Percentiles rank a stretch among this genome's conserved stretches.
Evolutionary conservation across 2,888 invertebrate species (phyloP).

Genomic region (Hirtodrosophila histrioides): DNA sequence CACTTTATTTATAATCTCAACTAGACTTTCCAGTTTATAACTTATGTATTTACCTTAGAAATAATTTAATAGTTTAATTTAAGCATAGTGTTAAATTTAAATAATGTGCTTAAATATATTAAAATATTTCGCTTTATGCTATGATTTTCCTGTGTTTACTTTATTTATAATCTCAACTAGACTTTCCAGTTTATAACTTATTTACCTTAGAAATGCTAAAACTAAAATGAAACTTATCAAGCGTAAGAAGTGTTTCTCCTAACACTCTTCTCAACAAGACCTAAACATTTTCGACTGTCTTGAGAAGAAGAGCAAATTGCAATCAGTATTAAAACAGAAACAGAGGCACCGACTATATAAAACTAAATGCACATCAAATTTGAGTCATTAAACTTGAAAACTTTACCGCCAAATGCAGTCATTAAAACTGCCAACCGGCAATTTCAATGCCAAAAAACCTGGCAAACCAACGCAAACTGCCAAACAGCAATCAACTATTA

Average conservation of each 20-base stretch:
- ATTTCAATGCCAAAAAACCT: slow-evolving; percentile 49
- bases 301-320: background rate
- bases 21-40: too few species aligned
- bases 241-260: background rate
- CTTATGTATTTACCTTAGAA: too few species aligned
- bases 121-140: too few species aligned
- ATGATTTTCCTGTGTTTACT: too few species aligned
- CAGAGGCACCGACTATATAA: slow-evolving; percentile 21
- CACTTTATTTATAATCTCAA: too few species aligned
- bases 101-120: too few species aligned
- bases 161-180: too few species aligned
- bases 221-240: too few species aligned
- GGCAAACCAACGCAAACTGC: slow-evolving; percentile 32
- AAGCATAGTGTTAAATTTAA: too few species aligned
- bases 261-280: background rate
- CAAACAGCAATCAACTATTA: slow-evolving; percentile 70
- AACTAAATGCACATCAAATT: slow-evolving; percentile 74
- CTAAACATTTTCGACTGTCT: background rate
- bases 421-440: slow-evolving; percentile 52
- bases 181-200: too few species aligned
- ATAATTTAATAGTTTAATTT: too few species aligned
- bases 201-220: too few species aligned
- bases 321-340: background rate
- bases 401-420: slow-evolving; percentile 65
- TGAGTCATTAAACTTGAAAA: slow-evolving; percentile 71